Evolutionary conservation across 2,888 invertebrate genomes (phyloP).

Genomic region (Drosophila histrio): DNA sequence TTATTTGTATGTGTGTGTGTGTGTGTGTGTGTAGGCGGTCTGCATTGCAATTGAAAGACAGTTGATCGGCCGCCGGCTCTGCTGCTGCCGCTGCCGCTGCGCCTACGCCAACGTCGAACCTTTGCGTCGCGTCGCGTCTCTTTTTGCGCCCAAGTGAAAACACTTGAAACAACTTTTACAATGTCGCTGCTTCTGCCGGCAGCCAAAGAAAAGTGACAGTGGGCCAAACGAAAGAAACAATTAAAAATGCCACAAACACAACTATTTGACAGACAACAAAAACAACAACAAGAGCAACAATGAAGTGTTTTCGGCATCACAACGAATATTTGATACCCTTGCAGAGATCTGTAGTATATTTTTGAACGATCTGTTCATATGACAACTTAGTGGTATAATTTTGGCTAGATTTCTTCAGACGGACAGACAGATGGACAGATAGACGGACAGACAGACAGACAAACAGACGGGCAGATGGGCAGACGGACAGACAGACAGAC

Average conservation of each 20-base stretch:
- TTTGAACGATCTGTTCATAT: no score
- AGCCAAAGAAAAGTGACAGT: slow-evolving; percentile 69
- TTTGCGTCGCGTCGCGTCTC: slow-evolving; percentile 14
- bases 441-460: no score
- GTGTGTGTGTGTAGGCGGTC: slow-evolving; percentile 31
- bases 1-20: not conserved
- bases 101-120: slow-evolving; percentile 17
- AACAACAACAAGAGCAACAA: slow-evolving; percentile 23
- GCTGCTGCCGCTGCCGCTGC: slow-evolving; percentile 4
- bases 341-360: no score
- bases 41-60: slow-evolving; percentile 35
- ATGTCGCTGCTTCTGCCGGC: slow-evolving; percentile 30
- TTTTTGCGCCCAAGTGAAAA: slow-evolving; percentile 61
- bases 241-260: slow-evolving; percentile 51
- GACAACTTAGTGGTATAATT: no score
- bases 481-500: no score
- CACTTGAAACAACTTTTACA: slow-evolving; percentile 70
- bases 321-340: no score
- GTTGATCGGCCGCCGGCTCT: slow-evolving; percentile 16
- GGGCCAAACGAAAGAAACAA: slow-evolving; percentile 48
- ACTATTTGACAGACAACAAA: slow-evolving; percentile 36
- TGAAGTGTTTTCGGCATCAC: no score
- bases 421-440: no score
- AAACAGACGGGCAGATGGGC: no score
- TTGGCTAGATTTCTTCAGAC: no score